Evolutionary conservation across 2,888 invertebrate species (phyloP).

Genomic region (Uloborus plumipes): DNA sequence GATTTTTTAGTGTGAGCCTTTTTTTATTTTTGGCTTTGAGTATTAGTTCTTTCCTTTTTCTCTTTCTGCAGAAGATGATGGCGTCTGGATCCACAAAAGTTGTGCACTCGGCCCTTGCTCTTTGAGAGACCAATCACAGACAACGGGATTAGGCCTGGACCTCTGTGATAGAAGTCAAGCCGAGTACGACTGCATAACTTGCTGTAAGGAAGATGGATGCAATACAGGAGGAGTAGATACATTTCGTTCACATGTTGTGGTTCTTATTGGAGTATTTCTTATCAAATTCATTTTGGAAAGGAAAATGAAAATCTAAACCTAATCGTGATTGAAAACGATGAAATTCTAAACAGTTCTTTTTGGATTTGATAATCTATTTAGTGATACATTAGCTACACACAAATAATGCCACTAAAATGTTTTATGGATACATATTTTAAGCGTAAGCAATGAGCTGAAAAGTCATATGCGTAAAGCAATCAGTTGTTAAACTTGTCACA

Average conservation of each 20-base stretch:
- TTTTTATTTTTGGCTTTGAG: too few species aligned
- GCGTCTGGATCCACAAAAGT: conserved; percentile 64
- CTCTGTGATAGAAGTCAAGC: conserved; percentile 67
- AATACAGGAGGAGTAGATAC: conserved; percentile 64
- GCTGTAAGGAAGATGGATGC: conserved; percentile 68
- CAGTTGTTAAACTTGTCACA: too few species aligned
- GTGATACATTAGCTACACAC: too few species aligned
- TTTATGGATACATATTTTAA: too few species aligned
- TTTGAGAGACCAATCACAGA: conserved; percentile 64
- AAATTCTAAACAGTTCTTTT: too few species aligned
- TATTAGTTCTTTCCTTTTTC: conserved; percentile 2
- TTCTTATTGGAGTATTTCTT: not conserved
- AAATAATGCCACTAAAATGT: too few species aligned
- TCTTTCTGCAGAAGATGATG: conserved; percentile 34
- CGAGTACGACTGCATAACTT: conserved; percentile 67
- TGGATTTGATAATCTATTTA: too few species aligned
- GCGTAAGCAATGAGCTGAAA: too few species aligned
- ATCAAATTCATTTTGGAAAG: not conserved
- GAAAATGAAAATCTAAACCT: not conserved
- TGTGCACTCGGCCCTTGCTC: conserved; percentile 68
- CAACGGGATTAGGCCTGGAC: conserved; percentile 64
- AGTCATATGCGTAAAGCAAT: too few species aligned
- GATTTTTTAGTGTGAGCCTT: too few species aligned
- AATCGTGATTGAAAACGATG: too few species aligned
- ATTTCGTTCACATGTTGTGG: not conserved